Base-by-base conservation (phyloP, 2,888 invertebrate species). In the Leptarthrus brevirostris region DNA sequence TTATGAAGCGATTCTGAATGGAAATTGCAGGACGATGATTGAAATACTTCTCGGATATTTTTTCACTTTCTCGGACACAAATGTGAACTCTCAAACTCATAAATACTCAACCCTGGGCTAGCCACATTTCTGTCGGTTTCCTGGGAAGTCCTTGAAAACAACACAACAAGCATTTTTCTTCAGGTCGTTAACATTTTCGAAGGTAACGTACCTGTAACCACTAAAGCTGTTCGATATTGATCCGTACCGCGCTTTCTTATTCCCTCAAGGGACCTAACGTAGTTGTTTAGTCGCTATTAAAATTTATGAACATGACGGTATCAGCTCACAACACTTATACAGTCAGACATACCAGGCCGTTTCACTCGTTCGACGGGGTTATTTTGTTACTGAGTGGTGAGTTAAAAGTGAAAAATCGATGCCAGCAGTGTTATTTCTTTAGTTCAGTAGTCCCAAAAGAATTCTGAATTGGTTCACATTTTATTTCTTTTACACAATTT, bases 371-470 rank as follows among this genome's bases (percentile, higher is more conserved):
- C 40, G 40, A 40, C 12, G 40, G 12, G 3, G 40, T 8, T 12
- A 40, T 40, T 40, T 40, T 40, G 47, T 24, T 47, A 14, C 47
- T 36, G 47, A 44, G 47, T 47, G 24, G 44, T 47, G 36, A 26
- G 64, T 64, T 40, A 64, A 64, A 64, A 64, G 44, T 64, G 64
- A 44, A 47, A 64, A 64, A 64, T 64, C 64, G 64, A 64, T 58
- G 16, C 20, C 6, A 36, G 16, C 56, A 56, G 16, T 20, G 10
- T 14, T 36, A 36, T 34, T 12, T 56, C 58, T 36, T 20, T 56
- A 8, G 26, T 2, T 64, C 22, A 20, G 3, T 44, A 16, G 6
- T 2, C 24, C 47, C 64, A 12, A 18, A 5, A 36, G 58, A 34
- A 22, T 58, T 64, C 44, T 44, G 26, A 24, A 16, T 14, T 44